Conservation (phyloP, 2,113 vertebrate genomes). For the Amblyopsis rosae region DNA sequence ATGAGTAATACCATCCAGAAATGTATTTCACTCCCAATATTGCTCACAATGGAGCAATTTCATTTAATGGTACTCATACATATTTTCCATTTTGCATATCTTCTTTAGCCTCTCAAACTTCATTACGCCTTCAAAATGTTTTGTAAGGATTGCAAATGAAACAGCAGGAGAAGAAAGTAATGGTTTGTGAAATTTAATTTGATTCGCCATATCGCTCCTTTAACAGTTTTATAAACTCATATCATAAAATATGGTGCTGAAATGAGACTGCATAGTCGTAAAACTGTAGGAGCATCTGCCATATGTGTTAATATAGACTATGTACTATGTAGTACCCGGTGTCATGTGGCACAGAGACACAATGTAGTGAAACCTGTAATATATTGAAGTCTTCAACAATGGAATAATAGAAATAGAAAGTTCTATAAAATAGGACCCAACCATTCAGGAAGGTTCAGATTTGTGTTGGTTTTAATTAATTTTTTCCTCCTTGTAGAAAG, state of each 20-base stretch:
- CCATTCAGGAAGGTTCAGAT: not conserved
- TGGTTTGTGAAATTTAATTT: conserved; percentile 58
- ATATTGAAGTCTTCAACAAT: not conserved
- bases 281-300: conserved; percentile 5
- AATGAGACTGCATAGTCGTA: conserved; percentile 17
- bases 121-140: conserved; percentile 53
- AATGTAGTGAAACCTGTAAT: too few species aligned
- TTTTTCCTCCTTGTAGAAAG: not conserved
- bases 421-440: not conserved
- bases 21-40: conserved; percentile 51
- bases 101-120: conserved; percentile 44
- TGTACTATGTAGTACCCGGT: not conserved
- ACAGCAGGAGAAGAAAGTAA: conserved; percentile 53
- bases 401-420: not conserved
- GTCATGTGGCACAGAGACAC: too few species aligned
- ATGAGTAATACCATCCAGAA: conserved; percentile 60
- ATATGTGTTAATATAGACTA: not conserved
- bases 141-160: conserved; percentile 44
- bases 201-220: conserved; percentile 41
- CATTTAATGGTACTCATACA: conserved; percentile 46
- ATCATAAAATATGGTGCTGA: conserved; percentile 21
- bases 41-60: conserved; percentile 57
- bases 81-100: conserved; percentile 67
- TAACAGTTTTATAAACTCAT: conserved; percentile 46
- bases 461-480: not conserved